Percentiles rank a stretch among this genome's conserved stretches.
These are phyloP conservation scores for Pseudochaenichthys georgianus DNA, from an alignment of 2,797 vertebrate genomes.

Conservation along the genomic window DNA sequence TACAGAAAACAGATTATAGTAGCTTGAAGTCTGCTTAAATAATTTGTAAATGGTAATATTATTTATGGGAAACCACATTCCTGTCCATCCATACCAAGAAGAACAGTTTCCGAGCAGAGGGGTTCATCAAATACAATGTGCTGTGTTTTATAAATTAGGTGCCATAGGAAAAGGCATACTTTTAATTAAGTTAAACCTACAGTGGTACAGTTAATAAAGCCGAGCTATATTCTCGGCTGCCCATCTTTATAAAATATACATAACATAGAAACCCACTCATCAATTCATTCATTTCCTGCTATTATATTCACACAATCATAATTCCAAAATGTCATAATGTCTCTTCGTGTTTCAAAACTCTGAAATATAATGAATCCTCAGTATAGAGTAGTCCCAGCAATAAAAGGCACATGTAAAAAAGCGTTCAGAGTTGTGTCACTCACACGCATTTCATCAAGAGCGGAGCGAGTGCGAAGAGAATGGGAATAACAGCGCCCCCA, in stretches of 20 bases:
- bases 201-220: neutral
- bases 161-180: neutral
- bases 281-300: neutral
- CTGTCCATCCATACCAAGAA: too few species aligned
- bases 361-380: neutral
- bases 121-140: neutral
- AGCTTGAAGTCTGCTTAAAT: too few species aligned
- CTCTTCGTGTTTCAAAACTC: constrained; percentile 1
- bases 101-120: neutral
- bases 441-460: constrained; percentile 32
- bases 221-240: neutral
- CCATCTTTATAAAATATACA: neutral
- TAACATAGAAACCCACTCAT: neutral
- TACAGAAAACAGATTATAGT: too few species aligned
- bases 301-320: neutral
- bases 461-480: constrained; percentile 34
- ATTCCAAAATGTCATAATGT: neutral
- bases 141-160: neutral
- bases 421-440: constrained; percentile 18
- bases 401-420: constrained; percentile 29
- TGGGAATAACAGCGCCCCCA: neutral
- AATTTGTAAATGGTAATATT: neutral
- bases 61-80: neutral
- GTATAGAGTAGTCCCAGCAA: neutral
- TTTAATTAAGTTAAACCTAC: neutral